Conservation (phyloP, 2,888 invertebrate genomes). For the Teleiodes luculella region DNA sequence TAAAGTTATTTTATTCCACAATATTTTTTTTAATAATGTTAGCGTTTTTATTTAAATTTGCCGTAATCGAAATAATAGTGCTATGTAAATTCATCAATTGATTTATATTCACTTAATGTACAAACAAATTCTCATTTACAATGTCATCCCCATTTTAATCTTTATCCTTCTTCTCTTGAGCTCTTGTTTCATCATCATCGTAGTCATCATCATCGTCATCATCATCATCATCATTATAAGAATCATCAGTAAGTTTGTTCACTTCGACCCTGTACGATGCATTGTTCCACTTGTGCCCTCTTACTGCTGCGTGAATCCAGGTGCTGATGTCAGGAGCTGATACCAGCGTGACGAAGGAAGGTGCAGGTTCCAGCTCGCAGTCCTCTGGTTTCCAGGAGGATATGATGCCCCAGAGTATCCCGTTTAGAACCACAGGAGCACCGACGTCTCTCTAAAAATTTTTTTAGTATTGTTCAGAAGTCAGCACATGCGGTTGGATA, state of each 20-base stretch:
- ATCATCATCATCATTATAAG: neutral
- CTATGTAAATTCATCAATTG: too few relatives aligned
- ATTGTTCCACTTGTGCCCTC: slow-evolving; percentile 31
- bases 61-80: too few relatives aligned
- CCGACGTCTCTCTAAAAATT: slow-evolving; percentile 52
- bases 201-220: neutral
- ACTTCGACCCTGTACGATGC: neutral
- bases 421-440: slow-evolving; percentile 56
- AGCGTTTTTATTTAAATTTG: too few relatives aligned
- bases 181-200: neutral
- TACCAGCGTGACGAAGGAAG: slow-evolving; percentile 44
- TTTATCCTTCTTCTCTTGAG: too few relatives aligned
- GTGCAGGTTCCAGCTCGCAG: slow-evolving; percentile 37
- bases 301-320: slow-evolving; percentile 50
- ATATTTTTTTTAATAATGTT: too few relatives aligned
- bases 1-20: too few relatives aligned
- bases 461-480: too few relatives aligned
- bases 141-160: neutral
- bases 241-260: neutral
- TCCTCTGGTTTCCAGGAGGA: slow-evolving; percentile 51
- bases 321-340: slow-evolving; percentile 39
- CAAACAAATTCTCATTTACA: too few relatives aligned
- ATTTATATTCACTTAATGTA: too few relatives aligned
- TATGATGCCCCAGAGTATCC: slow-evolving; percentile 52
- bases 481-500: too few relatives aligned